Conservation (phyloP, 2,888 invertebrate species). For the Tachina fera region DNA sequence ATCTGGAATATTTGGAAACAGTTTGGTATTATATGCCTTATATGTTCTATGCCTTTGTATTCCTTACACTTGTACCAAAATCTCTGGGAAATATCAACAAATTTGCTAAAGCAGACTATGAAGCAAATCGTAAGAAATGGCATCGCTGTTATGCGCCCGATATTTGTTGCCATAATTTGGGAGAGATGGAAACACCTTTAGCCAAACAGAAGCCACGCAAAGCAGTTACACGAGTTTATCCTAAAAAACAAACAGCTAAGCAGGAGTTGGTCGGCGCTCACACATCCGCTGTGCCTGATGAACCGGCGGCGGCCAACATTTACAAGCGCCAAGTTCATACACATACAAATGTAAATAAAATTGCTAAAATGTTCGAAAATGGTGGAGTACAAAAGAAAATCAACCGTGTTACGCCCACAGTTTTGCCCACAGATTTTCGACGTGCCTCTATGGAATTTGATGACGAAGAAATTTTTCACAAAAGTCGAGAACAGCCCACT, state of each 20-base stretch:
- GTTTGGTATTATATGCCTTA: slow-evolving; percentile 77
- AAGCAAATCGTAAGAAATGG: slow-evolving; percentile 76
- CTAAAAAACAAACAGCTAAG: slow-evolving; percentile 74
- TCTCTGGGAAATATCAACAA: slow-evolving; percentile 77
- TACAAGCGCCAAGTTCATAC: slow-evolving; percentile 74
- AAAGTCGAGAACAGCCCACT: slow-evolving; percentile 69
- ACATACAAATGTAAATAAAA: slow-evolving; percentile 80
- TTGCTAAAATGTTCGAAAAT: slow-evolving; percentile 81
- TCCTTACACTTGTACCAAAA: slow-evolving; percentile 80
- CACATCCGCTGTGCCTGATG: slow-evolving; percentile 46
- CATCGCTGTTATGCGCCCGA: slow-evolving; percentile 81
- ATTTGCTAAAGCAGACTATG: slow-evolving; percentile 78
- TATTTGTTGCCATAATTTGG: slow-evolving; percentile 78
- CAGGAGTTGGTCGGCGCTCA: slow-evolving; percentile 35
- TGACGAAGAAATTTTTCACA: slow-evolving; percentile 71
- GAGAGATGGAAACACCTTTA: slow-evolving; percentile 67
- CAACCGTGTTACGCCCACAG: slow-evolving; percentile 78
- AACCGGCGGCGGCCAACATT: slow-evolving; percentile 72
- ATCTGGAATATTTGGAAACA: slow-evolving; percentile 74
- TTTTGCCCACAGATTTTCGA: slow-evolving; percentile 73
- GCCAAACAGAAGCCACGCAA: slow-evolving; percentile 79
- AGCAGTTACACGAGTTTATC: slow-evolving; percentile 79
- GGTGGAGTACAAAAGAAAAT: slow-evolving; percentile 77
- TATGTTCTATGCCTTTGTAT: slow-evolving; percentile 77
- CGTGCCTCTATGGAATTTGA: slow-evolving; percentile 60